A percentile compares a stretch with the other conserved stretches of the same genome.
These are phyloP conservation scores for Manis crassicaudata DNA, from an alignment of 2,797 vertebrate genomes.

Conservation along the genomic window DNA sequence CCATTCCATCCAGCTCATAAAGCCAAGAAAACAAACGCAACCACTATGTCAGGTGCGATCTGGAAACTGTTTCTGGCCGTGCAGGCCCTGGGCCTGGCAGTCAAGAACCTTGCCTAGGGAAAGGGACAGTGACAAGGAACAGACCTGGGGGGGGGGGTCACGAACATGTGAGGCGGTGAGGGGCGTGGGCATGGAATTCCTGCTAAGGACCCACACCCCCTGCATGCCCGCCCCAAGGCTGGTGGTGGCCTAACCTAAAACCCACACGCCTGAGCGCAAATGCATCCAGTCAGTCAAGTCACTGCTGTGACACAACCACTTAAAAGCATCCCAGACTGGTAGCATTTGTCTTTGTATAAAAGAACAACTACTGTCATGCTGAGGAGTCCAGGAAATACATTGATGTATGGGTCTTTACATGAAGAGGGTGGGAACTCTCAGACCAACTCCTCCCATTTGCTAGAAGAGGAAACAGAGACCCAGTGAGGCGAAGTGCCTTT, in stretches of 20 bases:
- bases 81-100: neutral
- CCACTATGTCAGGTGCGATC: neutral
- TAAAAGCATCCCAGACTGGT: neutral
- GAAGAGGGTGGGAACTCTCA: neutral
- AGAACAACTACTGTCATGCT: neutral
- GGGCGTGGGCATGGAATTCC: fast-evolving
- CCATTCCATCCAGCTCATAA: slow-evolving; percentile 46
- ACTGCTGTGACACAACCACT: neutral
- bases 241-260: neutral
- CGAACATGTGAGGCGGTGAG: fast-evolving
- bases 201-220: neutral
- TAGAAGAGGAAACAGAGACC: neutral
- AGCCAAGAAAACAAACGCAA: slow-evolving; percentile 47
- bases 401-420: neutral
- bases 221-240: fast-evolving
- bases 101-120: neutral
- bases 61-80: neutral
- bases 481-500: fast-evolving
- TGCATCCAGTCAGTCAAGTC: neutral
- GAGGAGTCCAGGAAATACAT: neutral
- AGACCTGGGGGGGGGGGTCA: neutral
- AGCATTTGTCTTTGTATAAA: neutral
- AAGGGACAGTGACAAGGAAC: neutral
- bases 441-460: neutral
- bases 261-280: fast-evolving